Percentiles rank a stretch among this genome's conserved stretches.
Evolutionary conservation across 2,113 vertebrate species (phyloP).

Genomic region (Rhodinocichla rosea): DNA sequence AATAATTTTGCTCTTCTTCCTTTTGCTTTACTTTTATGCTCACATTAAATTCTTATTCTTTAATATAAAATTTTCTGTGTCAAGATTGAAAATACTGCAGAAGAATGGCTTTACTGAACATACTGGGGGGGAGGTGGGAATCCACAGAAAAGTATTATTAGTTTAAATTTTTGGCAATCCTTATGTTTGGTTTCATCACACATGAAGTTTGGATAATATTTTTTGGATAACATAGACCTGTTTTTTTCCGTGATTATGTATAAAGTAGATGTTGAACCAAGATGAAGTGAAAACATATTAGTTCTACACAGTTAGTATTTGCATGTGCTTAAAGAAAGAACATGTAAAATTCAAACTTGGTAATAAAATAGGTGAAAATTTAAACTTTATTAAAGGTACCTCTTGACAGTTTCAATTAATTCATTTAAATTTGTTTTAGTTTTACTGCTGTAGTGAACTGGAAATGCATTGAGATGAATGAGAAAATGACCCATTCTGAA

Average conservation of each 20-base stretch:
- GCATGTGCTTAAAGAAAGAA: not conserved
- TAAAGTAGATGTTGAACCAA: not conserved
- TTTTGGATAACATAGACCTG: not conserved
- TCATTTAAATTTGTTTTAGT: not conserved
- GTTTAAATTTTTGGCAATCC: not conserved
- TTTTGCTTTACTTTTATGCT: not conserved
- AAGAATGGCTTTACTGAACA: not conserved
- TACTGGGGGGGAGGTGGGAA: fast-evolving
- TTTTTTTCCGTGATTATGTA: not conserved
- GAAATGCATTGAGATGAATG: not conserved
- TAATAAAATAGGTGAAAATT: not conserved
- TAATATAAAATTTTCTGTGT: not conserved
- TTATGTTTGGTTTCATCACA: not conserved
- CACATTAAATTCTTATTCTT: not conserved
- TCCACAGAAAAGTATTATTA: not conserved
- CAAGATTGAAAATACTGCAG: not conserved
- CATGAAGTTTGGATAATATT: not conserved
- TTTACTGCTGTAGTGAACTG: not conserved
- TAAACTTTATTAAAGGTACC: not conserved
- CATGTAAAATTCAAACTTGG: not conserved
- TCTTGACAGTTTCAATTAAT: not conserved
- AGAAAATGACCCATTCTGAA: not conserved
- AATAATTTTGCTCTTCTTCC: not conserved
- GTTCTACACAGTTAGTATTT: not conserved
- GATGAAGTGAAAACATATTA: not conserved